Evolutionary conservation across 2,888 invertebrate genomes (phyloP), one percentile per base, ranked within the genome.

Genomic region (Pharmacophagus antenor): DNA sequence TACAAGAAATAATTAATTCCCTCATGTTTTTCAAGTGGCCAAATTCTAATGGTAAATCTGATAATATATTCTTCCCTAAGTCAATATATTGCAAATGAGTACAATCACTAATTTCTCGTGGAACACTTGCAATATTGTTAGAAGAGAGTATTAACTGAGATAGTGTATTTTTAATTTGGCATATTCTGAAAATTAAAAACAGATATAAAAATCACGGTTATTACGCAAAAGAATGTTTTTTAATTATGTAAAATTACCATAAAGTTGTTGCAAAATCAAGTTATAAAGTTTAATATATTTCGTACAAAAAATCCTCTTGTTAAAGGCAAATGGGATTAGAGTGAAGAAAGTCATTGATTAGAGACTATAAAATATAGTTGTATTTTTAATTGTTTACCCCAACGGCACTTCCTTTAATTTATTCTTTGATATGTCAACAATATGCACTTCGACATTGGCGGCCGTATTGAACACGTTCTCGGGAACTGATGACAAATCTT

Each of bases 381-480:
- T 37, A 2, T 2, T 0, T 6, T 37, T 3, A n/a, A n/a, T 15
- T 5, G 65, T 68, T 62, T 84, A 94, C 96, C 94, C 94, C 15
- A 82, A 70, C 8, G 97, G 97, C 66, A 97, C 76, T 1, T 88
- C 73, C 1, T 85, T 82, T 0, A 98, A 88, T 71, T 92, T 93
- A 83, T 98, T 98, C 80, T 95, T 95, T 62, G 95, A 95, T 62
- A 98, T 83, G 85, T 98, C 97, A 8, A 97, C 92, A 52, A 93
- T 93, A 56, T 93, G 93, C 8, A 96, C 95, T 63, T 93, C 93
- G 0, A 95, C 95, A 56, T 92, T 92, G 12, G 90, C 91, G 2
- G 96, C 97, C 59, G 94, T 88, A 59, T 91, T 82, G 76, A 96
- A 94, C 20, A 96, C 92, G 56, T 94, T 92, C 15, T 93, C 93